Evolutionary conservation across 2,888 invertebrate species (phyloP).

Genomic region (Helleia helle): DNA sequence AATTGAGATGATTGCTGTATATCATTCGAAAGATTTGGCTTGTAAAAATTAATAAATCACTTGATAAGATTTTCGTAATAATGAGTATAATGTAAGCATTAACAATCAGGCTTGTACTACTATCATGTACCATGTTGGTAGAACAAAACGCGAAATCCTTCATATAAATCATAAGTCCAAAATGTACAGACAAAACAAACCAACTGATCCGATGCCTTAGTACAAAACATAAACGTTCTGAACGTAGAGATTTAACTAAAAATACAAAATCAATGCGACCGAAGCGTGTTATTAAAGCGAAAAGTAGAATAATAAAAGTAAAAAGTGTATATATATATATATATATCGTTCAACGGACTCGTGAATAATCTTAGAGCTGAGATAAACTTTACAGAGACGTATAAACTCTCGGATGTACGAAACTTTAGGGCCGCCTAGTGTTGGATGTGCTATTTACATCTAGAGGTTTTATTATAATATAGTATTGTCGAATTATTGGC

Average conservation of each 20-base stretch:
- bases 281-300: slow-evolving; percentile 28
- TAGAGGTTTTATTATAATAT: too few species aligned
- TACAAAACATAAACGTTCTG: not conserved
- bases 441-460: slow-evolving; percentile 24
- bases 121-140: too few species aligned
- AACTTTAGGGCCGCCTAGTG: slow-evolving; percentile 24
- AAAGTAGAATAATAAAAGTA: slow-evolving; percentile 29
- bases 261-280: slow-evolving; percentile 30
- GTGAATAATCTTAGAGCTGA: slow-evolving; percentile 50
- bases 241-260: slow-evolving; percentile 15
- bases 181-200: too few species aligned
- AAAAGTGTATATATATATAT: slow-evolving; percentile 47
- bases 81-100: too few species aligned
- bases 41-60: too few species aligned
- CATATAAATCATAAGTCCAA: too few species aligned
- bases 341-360: slow-evolving; percentile 57
- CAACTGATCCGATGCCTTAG: not conserved
- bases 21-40: too few species aligned
- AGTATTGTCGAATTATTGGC: too few species aligned
- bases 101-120: too few species aligned
- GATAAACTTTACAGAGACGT: slow-evolving; percentile 51
- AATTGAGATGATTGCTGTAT: too few species aligned
- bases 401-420: slow-evolving; percentile 31
- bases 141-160: too few species aligned
- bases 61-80: too few species aligned